Base-by-base conservation (phyloP, 2,888 invertebrate species). In the Epistrophe eligans region DNA sequence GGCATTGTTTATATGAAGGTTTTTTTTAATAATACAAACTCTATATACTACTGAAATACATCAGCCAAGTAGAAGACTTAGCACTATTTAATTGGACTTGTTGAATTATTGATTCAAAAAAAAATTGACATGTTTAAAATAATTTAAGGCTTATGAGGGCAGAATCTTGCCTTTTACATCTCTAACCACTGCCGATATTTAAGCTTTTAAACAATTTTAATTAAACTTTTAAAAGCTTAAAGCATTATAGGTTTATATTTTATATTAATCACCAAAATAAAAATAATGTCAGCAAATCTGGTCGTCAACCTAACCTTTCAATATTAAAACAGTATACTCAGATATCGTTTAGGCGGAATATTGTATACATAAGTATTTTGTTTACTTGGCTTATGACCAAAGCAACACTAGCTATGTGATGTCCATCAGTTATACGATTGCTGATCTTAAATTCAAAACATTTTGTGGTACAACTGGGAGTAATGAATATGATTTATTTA, bases 401-500 rank as follows among this genome's bases (percentile, higher is more conserved):
- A 70, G 43, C 48, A 45, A 48, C 15, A 50, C 38, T 3, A 7
- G 3, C 35, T 4, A 48, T 52, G 24, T 24, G 24, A 24, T 24
- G 66, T 58, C 52, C 60, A 67, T 83, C 72, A 72, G 79, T 67
- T 60, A n/a, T n/a, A 72, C 15, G 17, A 67, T 52, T 11, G 11
- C 38, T 45, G 45, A 24, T 28, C 19, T 48, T n/a, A 28, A 70
- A 77, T 60, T 57, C 66, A 80, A 76, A 70, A 60, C 71, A 76
- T 76, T 84, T 84, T 48, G 64, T 72, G 50, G 66, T 35, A 58
- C 74, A 76, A 66, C 57, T 62, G 64, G 64, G 70, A 84, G 84
- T 62, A 84, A 80, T 76, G 80, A 80, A 81, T 84, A 74, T 82
- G 85, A 85, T 82, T 82, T 82, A 82, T 85, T 77, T 74, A 43